Evolutionary conservation across 2,797 vertebrate genomes (phyloP), one percentile per base, ranked within the genome.

Genomic region (Sternarchorhynchus goeldii): DNA sequence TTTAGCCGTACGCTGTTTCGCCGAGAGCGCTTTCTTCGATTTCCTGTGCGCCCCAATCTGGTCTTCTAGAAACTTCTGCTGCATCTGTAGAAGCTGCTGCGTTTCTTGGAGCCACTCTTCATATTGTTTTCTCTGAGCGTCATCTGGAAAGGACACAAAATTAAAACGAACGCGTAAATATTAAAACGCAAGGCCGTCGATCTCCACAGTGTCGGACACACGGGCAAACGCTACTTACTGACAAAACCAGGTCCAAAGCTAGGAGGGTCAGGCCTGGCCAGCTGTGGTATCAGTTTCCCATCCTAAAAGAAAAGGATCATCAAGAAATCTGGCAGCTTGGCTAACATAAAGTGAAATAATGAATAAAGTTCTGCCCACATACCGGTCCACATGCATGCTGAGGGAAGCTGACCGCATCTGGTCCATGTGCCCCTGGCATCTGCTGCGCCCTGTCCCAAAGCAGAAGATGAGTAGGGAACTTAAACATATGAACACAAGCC

Each of bases 101-200:
- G 98, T 99, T 68, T 99, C 95, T 50, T 95, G 96, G 16, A 99
- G 90, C 98, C 98, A 99, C 66, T 98, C 97, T 84, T 99, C 97
- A 0, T 98, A 98, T 81, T 97, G 95, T 55, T 94, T 93, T 74
- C 92, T 94, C 81, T 98, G 95, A 18, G 94, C 90, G 75, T 98
- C 96, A 62, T 97, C 98, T 94, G 71, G 55, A 45, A 60, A 50
- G 41, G 4, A 16, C 5, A 53, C 25, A 45, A n/a, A 60, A 36
- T 45, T 63, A 63, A 74, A n/a, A 65, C 18, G 69, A 63, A 71
- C 39, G 5, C 5, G 32, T n/a, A 60, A 0, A 58, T 64, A 55
- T 12, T 63, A 36, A 39, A 17, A 59, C 31, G 64, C 18, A 76
- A 57, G 31, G 5, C 1, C 5, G 57, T 16, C 12, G 31, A 64